These are phyloP conservation scores for Plutella xylostella DNA, from an alignment of 2,888 invertebrate genomes.

Conservation along the genomic window DNA sequence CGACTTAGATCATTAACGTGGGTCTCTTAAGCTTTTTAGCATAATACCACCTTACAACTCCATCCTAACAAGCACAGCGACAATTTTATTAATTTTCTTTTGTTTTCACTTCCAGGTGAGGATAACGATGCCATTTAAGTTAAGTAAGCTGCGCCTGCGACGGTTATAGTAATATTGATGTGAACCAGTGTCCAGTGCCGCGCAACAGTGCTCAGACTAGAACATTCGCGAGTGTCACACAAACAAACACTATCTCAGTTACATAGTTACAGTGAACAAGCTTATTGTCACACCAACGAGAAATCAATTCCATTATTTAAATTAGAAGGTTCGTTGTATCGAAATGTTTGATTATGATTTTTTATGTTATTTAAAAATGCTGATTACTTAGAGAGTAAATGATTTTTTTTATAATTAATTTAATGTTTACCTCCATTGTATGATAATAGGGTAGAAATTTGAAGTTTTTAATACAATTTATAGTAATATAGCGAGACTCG, in stretches of 20 bases:
- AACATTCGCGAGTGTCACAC: conserved; percentile 12
- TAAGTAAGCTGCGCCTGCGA: conserved; percentile 58
- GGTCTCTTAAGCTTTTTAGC: too few relatives aligned
- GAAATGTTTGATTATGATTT: conserved; percentile 61
- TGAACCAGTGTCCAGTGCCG: conserved; percentile 40
- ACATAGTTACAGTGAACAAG: conserved; percentile 24
- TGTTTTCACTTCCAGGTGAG: conserved; percentile 51
- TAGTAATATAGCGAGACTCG: conserved; percentile 26
- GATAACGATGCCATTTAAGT: conserved; percentile 66
- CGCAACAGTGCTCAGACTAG: conserved; percentile 1
- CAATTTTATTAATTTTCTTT: background rate
- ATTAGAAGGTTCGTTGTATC: conserved; percentile 59
- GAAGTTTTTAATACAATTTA: conserved; percentile 38
- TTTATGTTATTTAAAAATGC: conserved; percentile 51
- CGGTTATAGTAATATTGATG: conserved; percentile 41
- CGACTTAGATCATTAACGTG: too few relatives aligned
- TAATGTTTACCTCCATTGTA: conserved; percentile 58
- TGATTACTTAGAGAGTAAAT: conserved; percentile 57
- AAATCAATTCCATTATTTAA: conserved; percentile 60
- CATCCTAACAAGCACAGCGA: too few relatives aligned
- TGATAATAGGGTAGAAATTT: conserved; percentile 44
- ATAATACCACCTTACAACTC: too few relatives aligned
- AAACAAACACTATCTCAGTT: conserved; percentile 14
- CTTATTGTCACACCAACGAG: conserved; percentile 30
- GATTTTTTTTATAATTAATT: conserved; percentile 42